Percentiles rank a stretch among this genome's conserved stretches.
Conservation (phyloP, 2,797 vertebrate species). For the Tenualosa ilisha region DNA sequence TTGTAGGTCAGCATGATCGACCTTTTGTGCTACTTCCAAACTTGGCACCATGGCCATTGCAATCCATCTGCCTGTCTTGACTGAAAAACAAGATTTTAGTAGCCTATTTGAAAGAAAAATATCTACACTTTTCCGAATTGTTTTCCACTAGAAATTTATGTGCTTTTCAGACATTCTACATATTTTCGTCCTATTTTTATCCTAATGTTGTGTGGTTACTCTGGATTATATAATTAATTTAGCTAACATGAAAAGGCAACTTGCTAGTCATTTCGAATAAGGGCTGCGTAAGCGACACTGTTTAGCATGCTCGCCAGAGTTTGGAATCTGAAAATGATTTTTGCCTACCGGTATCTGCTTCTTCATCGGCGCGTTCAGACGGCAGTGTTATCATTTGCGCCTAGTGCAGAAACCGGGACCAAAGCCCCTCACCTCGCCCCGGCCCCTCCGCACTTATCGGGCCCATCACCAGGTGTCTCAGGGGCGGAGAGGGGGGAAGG, state of each 20-base stretch:
- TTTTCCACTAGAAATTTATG: too few species aligned
- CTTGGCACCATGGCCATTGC: too few species aligned
- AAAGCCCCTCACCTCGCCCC: background rate
- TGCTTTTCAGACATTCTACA: background rate
- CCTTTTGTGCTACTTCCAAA: too few species aligned
- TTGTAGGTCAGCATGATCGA: too few species aligned
- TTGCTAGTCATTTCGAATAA: background rate
- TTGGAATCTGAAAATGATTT: background rate
- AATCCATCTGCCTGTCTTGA: too few species aligned
- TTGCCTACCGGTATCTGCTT: background rate
- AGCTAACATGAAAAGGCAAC: background rate
- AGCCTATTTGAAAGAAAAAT: too few species aligned
- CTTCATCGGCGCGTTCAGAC: background rate
- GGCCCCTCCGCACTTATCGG: slow-evolving; percentile 63
- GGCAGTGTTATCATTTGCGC: background rate
- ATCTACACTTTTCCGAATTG: too few species aligned
- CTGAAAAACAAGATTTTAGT: too few species aligned
- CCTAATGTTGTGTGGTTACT: background rate
- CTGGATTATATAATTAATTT: background rate
- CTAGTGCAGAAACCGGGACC: background rate
- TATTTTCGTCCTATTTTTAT: background rate
- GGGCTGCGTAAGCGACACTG: background rate
- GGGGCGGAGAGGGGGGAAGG: background rate
- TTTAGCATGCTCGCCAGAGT: background rate
- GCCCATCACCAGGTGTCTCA: slow-evolving; percentile 79